Evolutionary conservation across 2,888 invertebrate species (phyloP), one percentile per base, ranked within the genome.

Genomic region (Sinelater perroti): DNA sequence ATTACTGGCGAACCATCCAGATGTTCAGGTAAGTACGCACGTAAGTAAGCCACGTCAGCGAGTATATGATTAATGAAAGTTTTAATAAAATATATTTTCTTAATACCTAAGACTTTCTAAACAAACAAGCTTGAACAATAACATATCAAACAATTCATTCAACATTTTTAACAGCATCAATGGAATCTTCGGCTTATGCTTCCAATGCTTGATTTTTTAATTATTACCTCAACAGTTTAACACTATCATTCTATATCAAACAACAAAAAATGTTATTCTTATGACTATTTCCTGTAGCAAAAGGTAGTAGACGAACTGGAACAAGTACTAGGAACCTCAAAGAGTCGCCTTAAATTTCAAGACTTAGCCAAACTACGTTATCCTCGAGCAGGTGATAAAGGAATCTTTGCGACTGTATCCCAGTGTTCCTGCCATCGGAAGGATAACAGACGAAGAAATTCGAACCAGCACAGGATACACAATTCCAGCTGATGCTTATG

Each of bases 301-400:
- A 70, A 74, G 13, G 79, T 80, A 0, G 67, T 78, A 0, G 74
- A 81, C 52, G 82, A 82, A 66, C 65, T 80, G 31, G 75, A 78
- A n/a, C 70, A 73, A 10, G 80, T 81, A 54, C 79, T 81, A 44
- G 78, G 75, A 2, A 76, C 79, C 59, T 67, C 71, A 1, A 80
- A 79, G 0, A 79, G 83, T 1, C 80, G 81, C 0, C 79, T 81
- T 0, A 81, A 79, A 1, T 81, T 83, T 75, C 80, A 82, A 38
- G 84, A 85, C 58, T 74, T 88, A 5, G 73, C 82, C 61, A 81
- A 83, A 46, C 82, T 88, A 81, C 80, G 81, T 47, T 87, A 86
- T 63, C n/a, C 76, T 87, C 60, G 88, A 88, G 64, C 81, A 82
- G 62, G 86, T 85, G 64, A 84, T 88, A 40, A 88, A 88, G 69